Base-by-base conservation (phyloP, 2,797 vertebrate genomes). In the Nyctibius grandis region DNA sequence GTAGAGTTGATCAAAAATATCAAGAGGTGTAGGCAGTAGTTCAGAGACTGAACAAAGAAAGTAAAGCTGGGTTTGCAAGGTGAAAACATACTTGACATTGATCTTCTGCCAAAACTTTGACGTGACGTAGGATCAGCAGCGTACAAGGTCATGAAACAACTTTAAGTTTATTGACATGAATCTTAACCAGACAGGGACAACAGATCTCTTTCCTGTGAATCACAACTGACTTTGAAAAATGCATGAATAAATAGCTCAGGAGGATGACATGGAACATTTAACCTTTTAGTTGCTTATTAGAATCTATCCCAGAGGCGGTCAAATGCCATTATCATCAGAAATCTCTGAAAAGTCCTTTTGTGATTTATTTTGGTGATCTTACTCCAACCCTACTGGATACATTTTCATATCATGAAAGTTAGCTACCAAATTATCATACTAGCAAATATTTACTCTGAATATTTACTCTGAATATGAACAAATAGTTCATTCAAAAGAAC, bases 101-200 rank as follows among this genome's bases (percentile, higher is more conserved):
- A 96, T 95, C 88, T 92, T 82, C 93, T 95, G 91, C 76, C 78
- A 48, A 95, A 93, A 77, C 16, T 50, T 93, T 95, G 87, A 80
- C 3, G 5, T 93, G 85, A 89, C 53, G 33, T 54, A 65, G 40
- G 76, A 91, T 81, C 82, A 95, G 26, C 34, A 85, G 15, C 6
- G 28, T 94, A 56, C 67, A 95, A 93, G 81, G 79, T 95, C 76
- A 75, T 16, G 51, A 88, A 89, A 36, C 42, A 89, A 75, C 79
- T 91, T 70, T 44, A 93, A 84, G n/a, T 91, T 95, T 97, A 96
- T 91, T 95, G 81, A 91, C 57, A 12, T 75, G 53, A 87, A 91
- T 87, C n/a, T 92, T 89, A 94, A 92, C 67, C 47, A 93, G 76
- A 67, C 47, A 94, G 59, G 50, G 63, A 92, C 68, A 93, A 80